These are phyloP conservation scores for Nesoenas mayeri DNA, from an alignment of 2,113 vertebrate genomes.

Conservation along the genomic window DNA sequence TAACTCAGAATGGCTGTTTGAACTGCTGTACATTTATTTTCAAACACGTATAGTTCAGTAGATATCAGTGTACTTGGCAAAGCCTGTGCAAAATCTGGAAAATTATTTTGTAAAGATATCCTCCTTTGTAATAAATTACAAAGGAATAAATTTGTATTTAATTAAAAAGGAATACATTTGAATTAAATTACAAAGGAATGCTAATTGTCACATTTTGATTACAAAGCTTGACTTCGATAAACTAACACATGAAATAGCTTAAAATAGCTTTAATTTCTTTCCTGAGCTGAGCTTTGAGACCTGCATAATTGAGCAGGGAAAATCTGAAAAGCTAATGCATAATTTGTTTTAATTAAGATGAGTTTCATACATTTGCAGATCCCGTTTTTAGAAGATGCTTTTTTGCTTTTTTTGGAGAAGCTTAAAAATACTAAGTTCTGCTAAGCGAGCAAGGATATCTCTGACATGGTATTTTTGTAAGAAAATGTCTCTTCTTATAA, in stretches of 20 bases:
- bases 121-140: neutral
- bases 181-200: conserved; percentile 43
- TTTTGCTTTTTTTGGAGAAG: neutral
- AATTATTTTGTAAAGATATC: neutral
- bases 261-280: conserved; percentile 15
- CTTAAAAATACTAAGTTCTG: neutral
- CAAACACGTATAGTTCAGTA: neutral
- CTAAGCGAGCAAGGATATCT: neutral
- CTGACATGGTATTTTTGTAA: neutral
- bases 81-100: neutral
- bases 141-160: neutral
- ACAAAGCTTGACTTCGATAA: conserved; percentile 25
- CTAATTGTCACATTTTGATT: conserved; percentile 43
- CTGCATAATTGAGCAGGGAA: neutral
- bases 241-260: conserved; percentile 1
- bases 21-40: conserved; percentile 4
- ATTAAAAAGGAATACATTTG: neutral
- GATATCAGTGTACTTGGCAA: neutral
- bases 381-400: neutral
- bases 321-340: neutral
- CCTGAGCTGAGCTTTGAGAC: neutral
- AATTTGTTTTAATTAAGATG: neutral
- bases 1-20: conserved; percentile 11
- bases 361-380: neutral
- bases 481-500: neutral